A percentile compares a stretch with the other conserved stretches of the same genome.
phyloP scores from a whole-genome alignment of 2,113 vertebrate species.

The Phalacrocorax aristotelis region DNA sequence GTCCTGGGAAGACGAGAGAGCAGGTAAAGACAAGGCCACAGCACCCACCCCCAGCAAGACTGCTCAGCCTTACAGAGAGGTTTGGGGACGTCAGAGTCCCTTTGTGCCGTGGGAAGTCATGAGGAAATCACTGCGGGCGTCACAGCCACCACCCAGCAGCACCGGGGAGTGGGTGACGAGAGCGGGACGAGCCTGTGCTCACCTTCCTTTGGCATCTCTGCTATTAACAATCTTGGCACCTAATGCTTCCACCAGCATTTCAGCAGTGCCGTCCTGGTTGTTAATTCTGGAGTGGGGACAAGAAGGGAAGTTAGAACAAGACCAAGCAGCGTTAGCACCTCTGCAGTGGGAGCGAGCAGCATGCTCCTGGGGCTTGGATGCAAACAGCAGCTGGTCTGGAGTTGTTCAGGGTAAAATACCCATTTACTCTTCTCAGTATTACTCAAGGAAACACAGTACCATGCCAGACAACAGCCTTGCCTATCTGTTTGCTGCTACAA shows the following conservation, averaged over 20 bases:
- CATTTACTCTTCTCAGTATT: background rate
- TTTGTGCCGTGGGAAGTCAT: fast-evolving
- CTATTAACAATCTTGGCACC: constrained; percentile 88
- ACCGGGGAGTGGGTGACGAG: fast-evolving
- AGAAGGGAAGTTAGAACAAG: background rate
- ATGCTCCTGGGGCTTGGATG: fast-evolving
- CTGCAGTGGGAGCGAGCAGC: background rate
- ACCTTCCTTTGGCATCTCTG: constrained; percentile 96
- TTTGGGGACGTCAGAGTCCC: background rate
- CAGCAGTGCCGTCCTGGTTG: constrained; percentile 89
- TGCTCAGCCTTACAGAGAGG: background rate
- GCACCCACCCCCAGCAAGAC: background rate
- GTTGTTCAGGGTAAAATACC: background rate
- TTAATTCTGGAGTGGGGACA: constrained; percentile 78
- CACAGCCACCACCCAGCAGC: background rate
- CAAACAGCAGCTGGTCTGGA: background rate
- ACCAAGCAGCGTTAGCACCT: fast-evolving
- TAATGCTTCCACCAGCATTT: constrained; percentile 86
- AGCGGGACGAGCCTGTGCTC: background rate
- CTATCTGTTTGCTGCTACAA: background rate
- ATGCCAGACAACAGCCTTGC: background rate
- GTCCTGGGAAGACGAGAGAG: constrained; percentile 72
- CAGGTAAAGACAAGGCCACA: background rate
- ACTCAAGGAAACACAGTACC: background rate
- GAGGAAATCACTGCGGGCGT: background rate